These are phyloP conservation scores for Eilema sororculum DNA, from an alignment of 2,888 invertebrate species.

Conservation along the genomic window DNA sequence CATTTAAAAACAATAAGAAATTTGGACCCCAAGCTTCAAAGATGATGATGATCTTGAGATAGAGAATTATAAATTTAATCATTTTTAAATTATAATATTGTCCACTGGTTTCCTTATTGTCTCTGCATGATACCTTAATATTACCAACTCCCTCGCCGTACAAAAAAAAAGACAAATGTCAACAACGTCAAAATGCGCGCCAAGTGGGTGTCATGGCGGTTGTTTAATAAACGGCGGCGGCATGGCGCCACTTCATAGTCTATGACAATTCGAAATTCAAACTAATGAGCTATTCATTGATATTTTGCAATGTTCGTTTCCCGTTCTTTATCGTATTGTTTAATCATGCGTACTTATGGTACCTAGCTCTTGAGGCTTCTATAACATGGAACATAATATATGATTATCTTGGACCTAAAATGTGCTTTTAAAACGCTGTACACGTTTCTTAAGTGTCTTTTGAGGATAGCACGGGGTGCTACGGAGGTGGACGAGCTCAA, in stretches of 20 bases:
- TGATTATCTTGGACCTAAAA: no score
- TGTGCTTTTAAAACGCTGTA: no score
- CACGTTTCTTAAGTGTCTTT: no score
- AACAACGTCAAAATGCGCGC: constrained; percentile 41
- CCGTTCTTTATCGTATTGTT: constrained; percentile 23
- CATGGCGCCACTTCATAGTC: constrained; percentile 71
- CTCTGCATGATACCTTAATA: constrained; percentile 25
- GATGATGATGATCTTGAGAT: no score
- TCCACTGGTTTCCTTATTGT: not conserved
- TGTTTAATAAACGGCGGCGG: constrained; percentile 71
- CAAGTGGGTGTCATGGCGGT: constrained; percentile 59
- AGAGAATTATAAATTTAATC: no score
- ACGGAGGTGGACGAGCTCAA: no score
- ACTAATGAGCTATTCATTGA: constrained; percentile 63
- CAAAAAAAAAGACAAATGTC: constrained; percentile 40
- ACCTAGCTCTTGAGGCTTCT: not conserved
- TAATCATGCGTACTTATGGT: constrained; percentile 14
- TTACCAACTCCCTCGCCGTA: constrained; percentile 2
- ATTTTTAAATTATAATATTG: not conserved
- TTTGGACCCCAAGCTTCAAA: no score
- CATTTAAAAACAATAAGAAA: no score
- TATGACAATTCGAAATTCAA: constrained; percentile 57
- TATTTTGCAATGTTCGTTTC: constrained; percentile 43
- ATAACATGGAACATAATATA: no score
- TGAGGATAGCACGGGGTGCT: no score